Conservation (phyloP, 2,888 invertebrate species). For the Perithous albicinctus region DNA sequence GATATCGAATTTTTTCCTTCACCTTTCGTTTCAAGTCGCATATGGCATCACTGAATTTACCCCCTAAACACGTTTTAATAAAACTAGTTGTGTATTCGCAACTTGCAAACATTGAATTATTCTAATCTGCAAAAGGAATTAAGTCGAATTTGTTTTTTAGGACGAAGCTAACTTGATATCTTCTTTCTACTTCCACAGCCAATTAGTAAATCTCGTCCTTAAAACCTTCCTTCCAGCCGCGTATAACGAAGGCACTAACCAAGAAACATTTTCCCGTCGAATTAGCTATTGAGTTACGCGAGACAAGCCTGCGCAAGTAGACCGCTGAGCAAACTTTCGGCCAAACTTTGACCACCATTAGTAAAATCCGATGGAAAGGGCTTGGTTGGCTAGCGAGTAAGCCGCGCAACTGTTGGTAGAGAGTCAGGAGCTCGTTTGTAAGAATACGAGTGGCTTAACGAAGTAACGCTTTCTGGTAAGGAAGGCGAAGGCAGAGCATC, state of each 20-base stretch:
- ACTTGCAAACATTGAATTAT: not conserved
- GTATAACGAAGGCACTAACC: not conserved
- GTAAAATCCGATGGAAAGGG: conserved; percentile 37
- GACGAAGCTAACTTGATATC: not conserved
- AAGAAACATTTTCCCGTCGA: not conserved
- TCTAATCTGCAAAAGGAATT: not conserved
- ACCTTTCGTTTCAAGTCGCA: no score
- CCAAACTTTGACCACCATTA: conserved; percentile 45
- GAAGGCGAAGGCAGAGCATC: conserved; percentile 12
- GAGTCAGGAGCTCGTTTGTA: conserved; percentile 18
- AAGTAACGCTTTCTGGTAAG: conserved; percentile 37
- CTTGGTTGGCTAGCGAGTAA: conserved; percentile 5
- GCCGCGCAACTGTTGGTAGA: conserved; percentile 10
- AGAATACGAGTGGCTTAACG: conserved; percentile 44
- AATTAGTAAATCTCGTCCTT: conserved; percentile 12
- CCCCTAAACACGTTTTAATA: not conserved
- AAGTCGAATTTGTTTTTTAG: not conserved
- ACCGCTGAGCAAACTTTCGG: conserved; percentile 15
- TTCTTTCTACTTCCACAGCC: not conserved
- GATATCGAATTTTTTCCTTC: no score
- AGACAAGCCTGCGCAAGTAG: not conserved
- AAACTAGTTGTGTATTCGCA: not conserved
- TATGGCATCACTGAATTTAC: no score
- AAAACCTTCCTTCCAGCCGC: not conserved
- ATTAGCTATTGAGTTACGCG: conserved; percentile 19